These are phyloP conservation scores for Vesta saturnalis DNA, from an alignment of 2,888 invertebrate species.

Conservation along the genomic window DNA sequence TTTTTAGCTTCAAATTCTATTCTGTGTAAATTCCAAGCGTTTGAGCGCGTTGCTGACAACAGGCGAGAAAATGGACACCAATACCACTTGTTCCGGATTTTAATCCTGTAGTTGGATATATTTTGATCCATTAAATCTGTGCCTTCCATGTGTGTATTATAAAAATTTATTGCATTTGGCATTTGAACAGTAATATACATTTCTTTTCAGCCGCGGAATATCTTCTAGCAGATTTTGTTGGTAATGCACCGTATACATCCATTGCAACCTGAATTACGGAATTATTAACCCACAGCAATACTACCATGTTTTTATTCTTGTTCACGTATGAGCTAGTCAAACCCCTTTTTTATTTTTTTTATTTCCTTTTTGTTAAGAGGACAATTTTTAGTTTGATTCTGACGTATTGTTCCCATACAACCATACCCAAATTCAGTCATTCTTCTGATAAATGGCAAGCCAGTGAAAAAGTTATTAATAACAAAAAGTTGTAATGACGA, in stretches of 20 bases:
- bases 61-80: neutral
- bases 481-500: slow-evolving; percentile 1
- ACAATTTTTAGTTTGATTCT: too few species aligned
- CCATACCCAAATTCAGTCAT: too few species aligned
- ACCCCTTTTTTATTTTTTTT: neutral
- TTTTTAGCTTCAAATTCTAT: neutral
- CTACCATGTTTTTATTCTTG: too few species aligned
- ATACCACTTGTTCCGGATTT: neutral
- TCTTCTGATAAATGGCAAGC: too few species aligned
- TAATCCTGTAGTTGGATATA: neutral
- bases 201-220: neutral
- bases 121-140: neutral
- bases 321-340: too few species aligned
- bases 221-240: too few species aligned
- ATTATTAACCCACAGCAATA: neutral
- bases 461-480: neutral
- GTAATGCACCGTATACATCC: neutral
- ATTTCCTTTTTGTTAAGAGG: too few species aligned
- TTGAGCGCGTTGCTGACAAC: too few species aligned
- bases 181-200: neutral
- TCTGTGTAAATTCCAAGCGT: too few species aligned
- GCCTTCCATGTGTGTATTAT: neutral
- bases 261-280: neutral
- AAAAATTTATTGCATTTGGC: neutral
- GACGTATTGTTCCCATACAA: too few species aligned